Evolutionary conservation across 2,797 vertebrate species (phyloP), one percentile per base, ranked within the genome.

Genomic region (Eulemur albifrons): DNA sequence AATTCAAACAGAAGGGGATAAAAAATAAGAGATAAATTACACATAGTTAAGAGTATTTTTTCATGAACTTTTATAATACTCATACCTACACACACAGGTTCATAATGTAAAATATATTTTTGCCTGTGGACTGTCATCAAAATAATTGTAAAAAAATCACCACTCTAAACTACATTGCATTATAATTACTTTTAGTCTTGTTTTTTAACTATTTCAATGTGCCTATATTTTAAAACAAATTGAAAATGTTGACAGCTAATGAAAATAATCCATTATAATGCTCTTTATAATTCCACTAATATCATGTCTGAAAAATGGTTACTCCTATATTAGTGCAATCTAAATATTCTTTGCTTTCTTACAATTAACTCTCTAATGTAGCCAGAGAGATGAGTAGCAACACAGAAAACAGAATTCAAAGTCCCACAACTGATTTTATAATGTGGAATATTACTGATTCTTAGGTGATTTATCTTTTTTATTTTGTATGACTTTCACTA

Each of bases 171-270:
- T 90, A 82, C 14, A 90, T 2, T 86, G 87, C 10, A 82, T 69
- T 92, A 84, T 67, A 91, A 93, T 79, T 69, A 67, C 21, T 52
- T 75, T 87, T 73, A 40, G 7, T 57, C n/a, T 88, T 86, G 7
- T 90, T 82, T 95, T 77, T 75, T 50, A 65, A 84, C 81, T 18
- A 83, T 88, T 89, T 70, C 83, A 70, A 93, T 89, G 2, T 23
- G 95, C 82, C 32, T 91, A 59, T 93, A 85, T 82, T 97, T 95
- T 90, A 85, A 85, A 95, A 45, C 9, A 96, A 88, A 96, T 85
- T 73, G 52, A 23, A 97, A 84, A 69, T 38, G 87, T 1, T 48
- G 82, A 52, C 54, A 93, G 69, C 67, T 95, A 95, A 97, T 67
- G 40, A 95, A 98, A 98, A 91, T 17, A 17, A 0, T 54, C 61